phyloP scores from a whole-genome alignment of 2,113 vertebrate genomes.

The Barbus barbus region DNA sequence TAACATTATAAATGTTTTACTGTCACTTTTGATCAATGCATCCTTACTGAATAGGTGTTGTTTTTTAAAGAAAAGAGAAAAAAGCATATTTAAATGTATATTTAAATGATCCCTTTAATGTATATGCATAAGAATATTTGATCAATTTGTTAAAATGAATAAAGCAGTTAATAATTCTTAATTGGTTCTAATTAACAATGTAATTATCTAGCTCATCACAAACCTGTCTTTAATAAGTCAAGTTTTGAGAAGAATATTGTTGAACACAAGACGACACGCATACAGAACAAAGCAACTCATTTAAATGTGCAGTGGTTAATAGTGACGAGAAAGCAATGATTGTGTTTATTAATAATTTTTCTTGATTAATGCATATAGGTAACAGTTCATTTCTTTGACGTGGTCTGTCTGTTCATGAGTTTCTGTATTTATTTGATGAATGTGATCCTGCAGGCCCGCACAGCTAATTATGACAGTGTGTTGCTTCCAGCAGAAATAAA shows the following conservation, averaged over 20 bases:
- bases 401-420: conserved; percentile 14
- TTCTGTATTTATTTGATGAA: conserved; percentile 56
- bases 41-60: too few relatives aligned
- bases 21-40: neutral
- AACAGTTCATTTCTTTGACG: neutral
- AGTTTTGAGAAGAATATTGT: neutral
- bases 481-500: conserved; percentile 42
- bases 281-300: neutral
- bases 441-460: conserved; percentile 38
- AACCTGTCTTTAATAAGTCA: neutral
- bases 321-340: neutral
- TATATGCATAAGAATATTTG: too few relatives aligned
- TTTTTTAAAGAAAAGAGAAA: too few relatives aligned
- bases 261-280: neutral
- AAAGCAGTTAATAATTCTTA: neutral
- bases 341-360: neutral
- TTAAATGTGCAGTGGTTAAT: neutral
- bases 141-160: too few relatives aligned
- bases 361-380: conserved; percentile 23
- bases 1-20: neutral
- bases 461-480: conserved; percentile 49
- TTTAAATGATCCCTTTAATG: too few relatives aligned
- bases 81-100: too few relatives aligned
- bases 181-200: too few relatives aligned
- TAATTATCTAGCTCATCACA: too few relatives aligned